Evolutionary conservation across 2,888 invertebrate genomes (phyloP).

Genomic region (Fragum sueziense): DNA sequence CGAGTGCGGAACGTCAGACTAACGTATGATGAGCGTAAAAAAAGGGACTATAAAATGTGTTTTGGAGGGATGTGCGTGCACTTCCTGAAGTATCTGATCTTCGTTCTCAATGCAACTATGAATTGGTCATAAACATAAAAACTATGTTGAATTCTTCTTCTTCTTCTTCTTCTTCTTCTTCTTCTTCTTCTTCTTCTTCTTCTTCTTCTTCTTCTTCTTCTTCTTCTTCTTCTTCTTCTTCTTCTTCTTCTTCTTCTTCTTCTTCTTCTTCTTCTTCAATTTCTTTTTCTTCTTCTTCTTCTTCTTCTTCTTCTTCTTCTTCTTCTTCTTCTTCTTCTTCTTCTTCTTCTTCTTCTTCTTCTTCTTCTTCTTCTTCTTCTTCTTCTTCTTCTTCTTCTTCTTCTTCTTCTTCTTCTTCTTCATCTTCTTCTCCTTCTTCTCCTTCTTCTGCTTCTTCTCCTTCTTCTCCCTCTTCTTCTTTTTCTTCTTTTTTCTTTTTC

Average conservation of each 20-base stretch:
- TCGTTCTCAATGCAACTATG: no score
- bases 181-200: background rate
- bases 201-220: background rate
- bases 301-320: background rate
- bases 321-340: background rate
- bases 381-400: constrained; percentile 10
- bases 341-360: background rate
- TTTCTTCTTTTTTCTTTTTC: background rate
- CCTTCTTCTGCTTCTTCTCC: background rate
- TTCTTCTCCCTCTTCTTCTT: background rate
- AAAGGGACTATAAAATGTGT: no score
- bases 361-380: background rate
- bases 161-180: background rate
- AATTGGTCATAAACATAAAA: no score
- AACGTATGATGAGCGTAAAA: no score
- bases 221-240: background rate
- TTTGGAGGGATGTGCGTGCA: no score
- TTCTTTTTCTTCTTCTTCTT: background rate
- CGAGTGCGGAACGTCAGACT: no score
- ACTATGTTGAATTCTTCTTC: background rate
- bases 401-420: background rate
- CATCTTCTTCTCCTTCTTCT: background rate
- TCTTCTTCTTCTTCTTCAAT: no score
- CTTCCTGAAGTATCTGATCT: no score
- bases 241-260: background rate